Base-by-base conservation (phyloP, 1,140 invertebrate genomes). In the Hirudo medicinalis region DNA sequence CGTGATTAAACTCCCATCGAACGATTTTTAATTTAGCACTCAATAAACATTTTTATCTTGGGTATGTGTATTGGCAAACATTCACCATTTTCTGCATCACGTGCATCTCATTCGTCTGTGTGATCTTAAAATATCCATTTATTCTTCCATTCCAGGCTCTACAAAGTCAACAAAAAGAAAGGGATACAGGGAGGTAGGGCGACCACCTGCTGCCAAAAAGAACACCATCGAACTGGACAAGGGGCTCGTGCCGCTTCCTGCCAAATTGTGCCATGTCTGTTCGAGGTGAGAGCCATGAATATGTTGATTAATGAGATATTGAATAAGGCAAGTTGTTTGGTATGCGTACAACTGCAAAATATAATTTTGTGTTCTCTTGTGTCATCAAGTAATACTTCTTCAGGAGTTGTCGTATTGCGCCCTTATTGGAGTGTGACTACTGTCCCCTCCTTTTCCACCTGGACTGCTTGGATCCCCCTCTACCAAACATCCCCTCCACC, bases 381-480 rank as follows among this genome's bases (percentile, higher is more conserved):
- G 6, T 36, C 6, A 6, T 36, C 6, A 36, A 36, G 6, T 36
- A 36, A 36, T 6, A 6, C 32, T 36, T 36, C 32, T 36, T 20
- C 68, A 89, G 87, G 76, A 91, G 90, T 71, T 93, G 90, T 80
- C 87, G 90, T 70, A 84, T 86, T 67, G 90, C 88, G 0, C 89
- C 91, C 27, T 83, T 96, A 60, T 84, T 97, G 43, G 88, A 91
- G 67, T 97, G 94, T 82, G 94, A 97, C 83, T 97, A 91, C 80
- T 97, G 94, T 81, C 88, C 90, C 0, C 81, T 91, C 67, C 86
- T 89, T 76, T 97, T 89, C 81, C 94, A 97, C 81, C 85, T 91
- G 74, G 94, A 97, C 79, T 97, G 94, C 79, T 80, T 97, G 36
- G 89, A 94, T 81, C 92, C 93, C 22, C 94, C 94, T 0, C 82